Conservation (phyloP, 2,888 invertebrate species). For the Cheilosia vernalis region DNA sequence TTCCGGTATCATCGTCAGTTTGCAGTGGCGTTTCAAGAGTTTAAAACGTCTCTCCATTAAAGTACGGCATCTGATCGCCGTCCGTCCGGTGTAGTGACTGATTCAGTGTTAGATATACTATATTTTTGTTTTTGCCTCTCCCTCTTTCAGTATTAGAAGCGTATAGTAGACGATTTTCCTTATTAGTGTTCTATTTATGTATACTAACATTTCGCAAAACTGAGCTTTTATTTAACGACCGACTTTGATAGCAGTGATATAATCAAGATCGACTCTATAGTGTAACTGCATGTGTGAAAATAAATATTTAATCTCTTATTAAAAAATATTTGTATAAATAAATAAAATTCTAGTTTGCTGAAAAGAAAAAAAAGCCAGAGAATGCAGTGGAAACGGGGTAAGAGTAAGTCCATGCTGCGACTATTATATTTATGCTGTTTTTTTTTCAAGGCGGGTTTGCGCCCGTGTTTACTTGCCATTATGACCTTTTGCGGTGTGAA, state of each 20-base stretch:
- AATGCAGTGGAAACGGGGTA: constrained; percentile 64
- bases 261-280: constrained; percentile 30
- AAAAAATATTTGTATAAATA: constrained; percentile 15
- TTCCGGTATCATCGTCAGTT: constrained; percentile 67
- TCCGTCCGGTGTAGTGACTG: constrained; percentile 7
- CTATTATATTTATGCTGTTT: not conserved
- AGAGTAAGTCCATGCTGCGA: constrained; percentile 24
- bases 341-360: constrained; percentile 4
- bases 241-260: constrained; percentile 11
- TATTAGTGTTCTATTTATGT: constrained; percentile 23
- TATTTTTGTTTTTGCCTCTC: constrained; percentile 13
- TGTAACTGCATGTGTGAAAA: not conserved
- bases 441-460: not conserved
- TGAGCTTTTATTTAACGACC: constrained; percentile 6
- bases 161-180: not conserved
- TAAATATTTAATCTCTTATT: constrained; percentile 8
- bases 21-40: constrained; percentile 53
- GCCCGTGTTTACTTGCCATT: constrained; percentile 21
- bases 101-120: constrained; percentile 52
- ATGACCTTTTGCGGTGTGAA: constrained; percentile 40
- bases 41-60: constrained; percentile 41
- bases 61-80: constrained; percentile 14
- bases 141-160: constrained; percentile 32
- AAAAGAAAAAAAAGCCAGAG: constrained; percentile 4
- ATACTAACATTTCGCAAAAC: constrained; percentile 9